Evolutionary conservation across 2,888 invertebrate genomes (phyloP).

Genomic region (Drosophila rellima): DNA sequence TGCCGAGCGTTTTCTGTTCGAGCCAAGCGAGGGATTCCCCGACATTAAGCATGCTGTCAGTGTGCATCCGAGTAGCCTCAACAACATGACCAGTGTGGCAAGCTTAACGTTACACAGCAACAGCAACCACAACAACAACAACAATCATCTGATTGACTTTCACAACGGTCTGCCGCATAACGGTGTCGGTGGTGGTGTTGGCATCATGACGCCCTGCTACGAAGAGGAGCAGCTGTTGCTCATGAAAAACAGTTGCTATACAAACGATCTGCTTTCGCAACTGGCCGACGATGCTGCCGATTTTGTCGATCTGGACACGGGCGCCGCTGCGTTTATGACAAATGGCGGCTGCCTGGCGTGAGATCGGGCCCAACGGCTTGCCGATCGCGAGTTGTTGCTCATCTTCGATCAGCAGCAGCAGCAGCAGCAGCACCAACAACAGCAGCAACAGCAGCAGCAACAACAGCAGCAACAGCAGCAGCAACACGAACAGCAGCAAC

Average conservation of each 20-base stretch:
- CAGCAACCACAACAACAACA: constrained; percentile 47
- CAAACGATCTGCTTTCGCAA: constrained; percentile 83
- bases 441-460: constrained; percentile 30
- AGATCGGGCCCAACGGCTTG: constrained; percentile 70
- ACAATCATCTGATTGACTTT: constrained; percentile 73
- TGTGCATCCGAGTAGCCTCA: constrained; percentile 75
- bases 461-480: constrained; percentile 14
- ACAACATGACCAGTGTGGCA: constrained; percentile 68
- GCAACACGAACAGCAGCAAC: constrained; percentile 17
- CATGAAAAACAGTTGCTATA: constrained; percentile 83
- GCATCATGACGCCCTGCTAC: constrained; percentile 78
- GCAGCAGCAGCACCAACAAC: constrained; percentile 39
- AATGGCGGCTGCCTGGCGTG: constrained; percentile 85
- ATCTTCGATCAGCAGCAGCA: constrained; percentile 53
- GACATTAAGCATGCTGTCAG: constrained; percentile 84
- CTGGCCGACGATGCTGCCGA: constrained; percentile 83
- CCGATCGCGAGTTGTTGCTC: constrained; percentile 61
- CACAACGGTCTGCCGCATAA: constrained; percentile 58
- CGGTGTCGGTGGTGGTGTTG: constrained; percentile 61
- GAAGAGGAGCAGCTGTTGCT: constrained; percentile 82
- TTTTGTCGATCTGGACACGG: constrained; percentile 85
- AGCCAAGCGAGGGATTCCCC: constrained; percentile 83
- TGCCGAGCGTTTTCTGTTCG: constrained; percentile 85
- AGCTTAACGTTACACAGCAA: constrained; percentile 54
- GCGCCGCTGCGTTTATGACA: constrained; percentile 84